Percentiles rank a stretch among this genome's conserved stretches.
Conservation (phyloP, 2,888 invertebrate genomes). For the Chrysolina haemoptera region DNA sequence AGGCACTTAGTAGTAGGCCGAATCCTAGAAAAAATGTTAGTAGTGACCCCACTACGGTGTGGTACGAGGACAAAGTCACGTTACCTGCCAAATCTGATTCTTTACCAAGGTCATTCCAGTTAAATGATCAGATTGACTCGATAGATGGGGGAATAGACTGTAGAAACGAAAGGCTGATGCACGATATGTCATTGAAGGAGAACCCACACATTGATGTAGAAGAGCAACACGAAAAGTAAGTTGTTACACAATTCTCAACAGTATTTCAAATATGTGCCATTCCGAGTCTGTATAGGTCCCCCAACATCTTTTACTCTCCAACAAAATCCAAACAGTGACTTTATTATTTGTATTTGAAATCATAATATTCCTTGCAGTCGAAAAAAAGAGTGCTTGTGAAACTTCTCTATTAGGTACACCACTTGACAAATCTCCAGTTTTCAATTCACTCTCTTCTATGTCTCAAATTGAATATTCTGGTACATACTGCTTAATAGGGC, state of each 20-base stretch:
- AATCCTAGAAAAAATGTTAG: constrained; percentile 70
- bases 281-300: no score
- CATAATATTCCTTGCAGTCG: no score
- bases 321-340: no score
- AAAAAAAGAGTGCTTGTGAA: no score
- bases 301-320: no score
- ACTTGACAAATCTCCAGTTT: no score
- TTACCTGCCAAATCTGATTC: constrained; percentile 84
- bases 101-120: constrained; percentile 84
- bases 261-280: no score
- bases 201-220: constrained; percentile 54
- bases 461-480: no score
- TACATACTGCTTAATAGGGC: no score
- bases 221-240: constrained; percentile 64
- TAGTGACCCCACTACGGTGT: constrained; percentile 72
- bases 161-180: constrained; percentile 55
- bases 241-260: constrained; percentile 3
- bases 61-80: constrained; percentile 76
- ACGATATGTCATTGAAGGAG: constrained; percentile 60
- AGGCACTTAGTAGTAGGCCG: constrained; percentile 68
- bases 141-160: constrained; percentile 70
- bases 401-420: no score
- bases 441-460: no score
- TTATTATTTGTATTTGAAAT: no score
- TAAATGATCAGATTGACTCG: constrained; percentile 72